Percentiles rank a stretch among this genome's conserved stretches.
phyloP scores from a whole-genome alignment of 2,113 vertebrate genomes.

The Odobenus rosmarus region DNA sequence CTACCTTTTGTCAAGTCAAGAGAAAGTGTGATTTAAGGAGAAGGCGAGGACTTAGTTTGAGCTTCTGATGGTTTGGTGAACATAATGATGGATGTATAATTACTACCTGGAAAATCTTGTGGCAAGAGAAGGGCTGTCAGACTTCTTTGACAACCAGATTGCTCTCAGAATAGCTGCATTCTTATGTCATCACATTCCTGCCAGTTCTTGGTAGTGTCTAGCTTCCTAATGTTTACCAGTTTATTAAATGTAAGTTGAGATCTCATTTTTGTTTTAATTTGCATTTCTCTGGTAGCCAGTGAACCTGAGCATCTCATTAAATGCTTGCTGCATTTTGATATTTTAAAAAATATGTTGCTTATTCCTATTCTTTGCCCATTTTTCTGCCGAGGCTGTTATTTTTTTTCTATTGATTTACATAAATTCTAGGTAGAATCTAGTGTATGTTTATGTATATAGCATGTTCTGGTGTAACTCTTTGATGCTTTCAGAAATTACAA shows the following conservation, averaged over 20 bases:
- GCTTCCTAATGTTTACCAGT: neutral
- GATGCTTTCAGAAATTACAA: slow-evolving; percentile 39
- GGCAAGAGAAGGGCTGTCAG: neutral
- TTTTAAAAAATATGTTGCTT: neutral
- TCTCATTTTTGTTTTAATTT: slow-evolving; percentile 47
- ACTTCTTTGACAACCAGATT: neutral
- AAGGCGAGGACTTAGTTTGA: neutral
- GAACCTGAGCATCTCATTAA: slow-evolving; percentile 1
- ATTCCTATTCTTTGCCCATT: neutral
- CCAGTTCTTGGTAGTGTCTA: neutral
- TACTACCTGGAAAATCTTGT: neutral
- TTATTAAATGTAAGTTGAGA: neutral
- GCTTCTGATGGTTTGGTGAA: neutral
- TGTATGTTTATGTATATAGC: neutral
- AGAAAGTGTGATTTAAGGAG: neutral
- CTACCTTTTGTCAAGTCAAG: neutral
- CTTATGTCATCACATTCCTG: neutral
- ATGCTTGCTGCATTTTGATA: neutral
- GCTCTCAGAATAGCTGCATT: neutral
- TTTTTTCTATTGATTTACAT: neutral
- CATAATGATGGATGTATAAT: neutral
- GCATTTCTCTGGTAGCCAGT: slow-evolving; percentile 24
- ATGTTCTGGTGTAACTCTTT: neutral
- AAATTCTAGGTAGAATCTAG: neutral
- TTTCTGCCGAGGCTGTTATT: neutral